Conservation (phyloP, 2,797 vertebrate species). For the Poeciliopsis infans region DNA sequence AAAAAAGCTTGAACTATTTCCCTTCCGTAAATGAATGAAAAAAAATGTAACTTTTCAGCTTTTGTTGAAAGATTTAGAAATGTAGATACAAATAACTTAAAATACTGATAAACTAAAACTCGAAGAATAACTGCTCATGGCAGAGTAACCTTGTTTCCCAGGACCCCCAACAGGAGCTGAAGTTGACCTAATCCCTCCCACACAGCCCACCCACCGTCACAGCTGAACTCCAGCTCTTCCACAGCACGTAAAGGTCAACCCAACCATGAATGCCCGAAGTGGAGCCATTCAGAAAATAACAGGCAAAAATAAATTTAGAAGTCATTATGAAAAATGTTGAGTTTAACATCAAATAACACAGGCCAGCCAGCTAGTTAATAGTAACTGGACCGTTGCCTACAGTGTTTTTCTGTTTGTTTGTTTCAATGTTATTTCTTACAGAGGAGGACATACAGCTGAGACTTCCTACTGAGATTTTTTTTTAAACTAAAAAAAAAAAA, state of each 20-base stretch:
- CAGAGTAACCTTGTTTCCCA: conserved; percentile 52
- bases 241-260: conserved; percentile 52
- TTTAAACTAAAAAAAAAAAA: not conserved
- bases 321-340: conserved; percentile 17
- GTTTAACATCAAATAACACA: conserved; percentile 27
- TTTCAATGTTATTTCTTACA: not conserved
- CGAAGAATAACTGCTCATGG: conserved; percentile 41
- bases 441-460: not conserved
- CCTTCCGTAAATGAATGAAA: not conserved
- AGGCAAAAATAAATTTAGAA: conserved; percentile 29
- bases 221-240: conserved; percentile 50
- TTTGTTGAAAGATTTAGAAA: not conserved
- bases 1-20: not conserved
- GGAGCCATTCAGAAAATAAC: conserved; percentile 28
- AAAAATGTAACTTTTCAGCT: not conserved
- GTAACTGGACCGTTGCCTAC: not conserved
- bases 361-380: not conserved
- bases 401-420: not conserved
- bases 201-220: conserved; percentile 49
- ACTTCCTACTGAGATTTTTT: not conserved
- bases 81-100: not conserved
- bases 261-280: conserved; percentile 40
- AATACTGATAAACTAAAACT: conserved; percentile 18
- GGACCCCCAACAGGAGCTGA: conserved; percentile 48
- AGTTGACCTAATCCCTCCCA: conserved; percentile 64